Base-by-base conservation (phyloP, 2,888 invertebrate species). In the Nymphalis polychloros region DNA sequence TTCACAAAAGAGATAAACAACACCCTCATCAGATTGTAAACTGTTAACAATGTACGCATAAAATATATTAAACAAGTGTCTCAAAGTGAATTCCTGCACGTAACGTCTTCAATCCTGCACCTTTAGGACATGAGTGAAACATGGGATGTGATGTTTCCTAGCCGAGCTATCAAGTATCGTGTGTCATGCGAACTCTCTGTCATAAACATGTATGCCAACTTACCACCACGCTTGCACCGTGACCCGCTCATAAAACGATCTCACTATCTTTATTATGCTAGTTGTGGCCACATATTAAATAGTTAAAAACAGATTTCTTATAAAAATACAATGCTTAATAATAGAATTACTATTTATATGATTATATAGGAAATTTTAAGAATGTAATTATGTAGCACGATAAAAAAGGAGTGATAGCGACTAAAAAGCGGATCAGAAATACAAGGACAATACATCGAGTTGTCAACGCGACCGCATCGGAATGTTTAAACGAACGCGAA, bases 391-490 rank as follows among this genome's bases (percentile, higher is more conserved):
- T 65, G 71, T 67, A 69, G 70, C 72, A 70, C 72, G 72, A 70
- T 72, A 75, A 83, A 87, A 84, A 81, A 84, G 76, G 78, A 79
- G 77, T 79, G 84, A 84, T 84, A 84, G 84, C 85, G 84, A 84
- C 85, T 85, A 83, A 84, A 84, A 84, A 79, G 79, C 74, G 79
- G 79, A 85, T 89, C 90, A 88, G 82, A 81, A 85, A 83, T 84
- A 82, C 84, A 82, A 81, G 86, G 86, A 92, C 91, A 92, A 92
- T 92, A 92, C 91, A 92, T 90, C 90, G 87, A 84, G 86, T 85
- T 91, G 91, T 92, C 91, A 89, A 80, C 84, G 87, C 87, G 89
- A 88, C 90, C 90, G 89, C 89, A 86, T 82, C 83, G 91, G 92
- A 90, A 92, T 92, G 87, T 82, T 89, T 87, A 85, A 89, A 85